phyloP scores from a whole-genome alignment of 2,888 invertebrate species.

The Salpingus planirostris region DNA sequence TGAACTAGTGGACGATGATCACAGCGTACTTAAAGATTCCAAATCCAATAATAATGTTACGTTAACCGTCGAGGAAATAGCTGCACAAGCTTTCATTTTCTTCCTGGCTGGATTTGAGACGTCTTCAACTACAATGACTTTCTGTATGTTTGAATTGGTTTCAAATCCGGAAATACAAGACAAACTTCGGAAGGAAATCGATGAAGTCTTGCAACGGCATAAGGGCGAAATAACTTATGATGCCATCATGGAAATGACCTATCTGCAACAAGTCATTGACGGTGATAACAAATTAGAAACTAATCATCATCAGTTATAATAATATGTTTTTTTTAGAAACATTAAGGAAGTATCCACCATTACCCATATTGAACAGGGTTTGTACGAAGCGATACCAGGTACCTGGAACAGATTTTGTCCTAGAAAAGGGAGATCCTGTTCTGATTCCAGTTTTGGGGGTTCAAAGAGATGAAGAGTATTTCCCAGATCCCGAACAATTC shows the following conservation, averaged over 20 bases:
- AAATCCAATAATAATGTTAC: neutral
- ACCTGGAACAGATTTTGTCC: constrained; percentile 14
- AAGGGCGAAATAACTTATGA: constrained; percentile 17
- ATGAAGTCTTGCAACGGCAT: constrained; percentile 10
- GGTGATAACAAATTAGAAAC: constrained; percentile 11
- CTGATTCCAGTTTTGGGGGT: constrained; percentile 26
- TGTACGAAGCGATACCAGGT: constrained; percentile 20
- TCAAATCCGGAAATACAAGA: constrained; percentile 16
- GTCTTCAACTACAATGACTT: constrained; percentile 19
- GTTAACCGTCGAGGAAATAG: constrained; percentile 14
- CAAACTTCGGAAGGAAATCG: constrained; percentile 17
- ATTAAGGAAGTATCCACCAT: constrained; percentile 32
- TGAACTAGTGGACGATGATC: neutral
- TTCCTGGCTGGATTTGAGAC: constrained; percentile 20
- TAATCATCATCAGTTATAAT: neutral
- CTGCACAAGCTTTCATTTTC: constrained; percentile 19
- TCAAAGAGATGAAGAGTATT: constrained; percentile 30
- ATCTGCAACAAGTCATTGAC: constrained; percentile 16
- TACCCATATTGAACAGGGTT: constrained; percentile 16
- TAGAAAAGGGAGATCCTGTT: constrained; percentile 26
- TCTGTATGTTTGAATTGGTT: constrained; percentile 16
- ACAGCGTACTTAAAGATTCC: neutral
- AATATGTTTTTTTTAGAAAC: constrained; percentile 26
- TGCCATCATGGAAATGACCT: constrained; percentile 16
- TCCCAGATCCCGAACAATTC: constrained; percentile 32